Evolutionary conservation across 2,888 invertebrate species (phyloP).

Genomic region (Lamproptera curius): DNA sequence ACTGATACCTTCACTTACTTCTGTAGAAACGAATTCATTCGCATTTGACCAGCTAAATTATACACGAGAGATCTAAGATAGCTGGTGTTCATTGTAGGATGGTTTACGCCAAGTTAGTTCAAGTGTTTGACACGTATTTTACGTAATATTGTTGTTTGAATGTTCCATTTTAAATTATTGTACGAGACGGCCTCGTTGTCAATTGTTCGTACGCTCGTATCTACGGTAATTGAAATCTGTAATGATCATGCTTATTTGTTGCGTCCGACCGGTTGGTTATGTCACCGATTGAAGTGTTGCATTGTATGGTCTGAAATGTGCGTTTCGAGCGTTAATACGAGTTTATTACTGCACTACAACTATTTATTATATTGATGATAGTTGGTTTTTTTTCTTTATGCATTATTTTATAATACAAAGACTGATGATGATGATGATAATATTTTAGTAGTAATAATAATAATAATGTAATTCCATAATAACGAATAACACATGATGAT

Average conservation of each 20-base stretch:
- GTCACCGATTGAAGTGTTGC: too few species aligned
- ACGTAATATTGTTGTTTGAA: slow-evolving; percentile 1
- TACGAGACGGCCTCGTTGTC: background rate
- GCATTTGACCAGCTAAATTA: background rate
- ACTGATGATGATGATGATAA: background rate
- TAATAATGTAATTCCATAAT: too few species aligned
- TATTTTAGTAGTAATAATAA: too few species aligned
- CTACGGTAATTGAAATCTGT: background rate
- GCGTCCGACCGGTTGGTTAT: background rate
- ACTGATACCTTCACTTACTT: background rate
- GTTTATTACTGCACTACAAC: background rate
- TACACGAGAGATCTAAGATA: background rate
- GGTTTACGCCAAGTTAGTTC: slow-evolving; percentile 6
- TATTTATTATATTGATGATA: background rate
- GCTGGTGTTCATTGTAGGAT: background rate
- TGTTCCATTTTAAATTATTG: slow-evolving; percentile 6
- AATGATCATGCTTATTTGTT: background rate
- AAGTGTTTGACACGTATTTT: slow-evolving; percentile 10
- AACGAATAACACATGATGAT: too few species aligned
- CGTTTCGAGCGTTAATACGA: too few species aligned
- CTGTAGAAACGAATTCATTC: background rate
- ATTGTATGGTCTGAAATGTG: too few species aligned
- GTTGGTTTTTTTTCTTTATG: background rate
- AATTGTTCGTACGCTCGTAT: background rate
- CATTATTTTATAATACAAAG: background rate